Conservation (phyloP, 2,113 vertebrate genomes). For the Ochotona curzoniae region DNA sequence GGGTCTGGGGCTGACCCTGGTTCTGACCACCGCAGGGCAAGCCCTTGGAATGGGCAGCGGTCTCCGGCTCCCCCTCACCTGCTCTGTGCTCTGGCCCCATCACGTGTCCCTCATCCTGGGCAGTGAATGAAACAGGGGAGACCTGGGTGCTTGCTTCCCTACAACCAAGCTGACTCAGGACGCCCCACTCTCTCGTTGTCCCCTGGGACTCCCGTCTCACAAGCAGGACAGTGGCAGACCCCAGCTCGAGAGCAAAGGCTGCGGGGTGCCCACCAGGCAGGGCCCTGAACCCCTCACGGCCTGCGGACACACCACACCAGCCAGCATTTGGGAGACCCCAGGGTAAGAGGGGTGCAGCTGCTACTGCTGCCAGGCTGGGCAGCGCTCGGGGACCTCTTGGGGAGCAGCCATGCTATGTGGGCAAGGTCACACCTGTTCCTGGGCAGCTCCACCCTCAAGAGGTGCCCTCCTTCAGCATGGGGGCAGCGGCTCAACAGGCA, state of each 20-base stretch:
- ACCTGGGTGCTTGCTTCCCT: no score
- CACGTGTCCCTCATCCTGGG: no score
- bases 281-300: neutral
- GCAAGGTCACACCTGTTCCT: neutral
- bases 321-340: no score
- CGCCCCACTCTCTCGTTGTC: no score
- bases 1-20: no score
- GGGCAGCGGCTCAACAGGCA: rapidly evolving
- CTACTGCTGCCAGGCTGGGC: neutral
- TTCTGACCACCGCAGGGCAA: no score
- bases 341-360: no score
- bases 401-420: rapidly evolving
- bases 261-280: neutral
- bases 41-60: rapidly evolving
- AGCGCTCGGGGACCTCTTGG: rapidly evolving
- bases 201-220: no score
- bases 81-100: neutral
- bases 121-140: no score
- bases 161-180: no score
- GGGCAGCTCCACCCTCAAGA: no score
- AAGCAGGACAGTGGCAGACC: neutral
- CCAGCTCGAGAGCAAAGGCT: rapidly evolving
- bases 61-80: neutral
- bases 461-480: rapidly evolving
- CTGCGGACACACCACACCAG: neutral